Conservation (phyloP, 2,113 vertebrate genomes). For the Lagopus leucura region DNA sequence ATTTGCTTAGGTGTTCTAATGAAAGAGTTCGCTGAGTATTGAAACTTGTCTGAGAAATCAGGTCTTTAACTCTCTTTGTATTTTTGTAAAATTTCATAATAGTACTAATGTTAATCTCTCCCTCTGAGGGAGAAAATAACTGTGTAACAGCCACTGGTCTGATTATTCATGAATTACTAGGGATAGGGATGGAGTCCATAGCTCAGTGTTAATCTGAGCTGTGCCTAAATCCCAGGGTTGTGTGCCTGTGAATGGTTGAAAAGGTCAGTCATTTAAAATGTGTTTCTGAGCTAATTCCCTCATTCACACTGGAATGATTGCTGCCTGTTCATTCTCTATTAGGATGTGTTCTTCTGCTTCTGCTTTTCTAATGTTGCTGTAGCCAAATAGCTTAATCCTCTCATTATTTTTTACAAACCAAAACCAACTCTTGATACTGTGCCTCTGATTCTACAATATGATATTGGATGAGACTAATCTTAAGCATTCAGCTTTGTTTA, state of each 20-base stretch:
- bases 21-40: neutral
- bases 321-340: neutral
- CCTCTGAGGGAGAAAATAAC: neutral
- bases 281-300: slow-evolving; percentile 25
- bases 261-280: slow-evolving; percentile 24
- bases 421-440: neutral
- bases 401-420: neutral
- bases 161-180: neutral
- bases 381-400: neutral
- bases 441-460: neutral
- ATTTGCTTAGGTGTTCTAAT: neutral
- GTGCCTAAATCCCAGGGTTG: slow-evolving; percentile 1
- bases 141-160: neutral
- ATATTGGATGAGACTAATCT: neutral
- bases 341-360: neutral
- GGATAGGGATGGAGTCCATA: neutral
- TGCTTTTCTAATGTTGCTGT: neutral
- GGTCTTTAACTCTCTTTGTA: neutral
- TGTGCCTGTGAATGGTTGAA: neutral
- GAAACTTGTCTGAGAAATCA: neutral
- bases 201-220: neutral
- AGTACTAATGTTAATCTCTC: neutral
- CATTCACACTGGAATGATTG: slow-evolving; percentile 13
- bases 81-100: neutral
- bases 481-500: neutral